Conservation (phyloP, 2,888 invertebrate species). For the Habrosyne pyritoides region DNA sequence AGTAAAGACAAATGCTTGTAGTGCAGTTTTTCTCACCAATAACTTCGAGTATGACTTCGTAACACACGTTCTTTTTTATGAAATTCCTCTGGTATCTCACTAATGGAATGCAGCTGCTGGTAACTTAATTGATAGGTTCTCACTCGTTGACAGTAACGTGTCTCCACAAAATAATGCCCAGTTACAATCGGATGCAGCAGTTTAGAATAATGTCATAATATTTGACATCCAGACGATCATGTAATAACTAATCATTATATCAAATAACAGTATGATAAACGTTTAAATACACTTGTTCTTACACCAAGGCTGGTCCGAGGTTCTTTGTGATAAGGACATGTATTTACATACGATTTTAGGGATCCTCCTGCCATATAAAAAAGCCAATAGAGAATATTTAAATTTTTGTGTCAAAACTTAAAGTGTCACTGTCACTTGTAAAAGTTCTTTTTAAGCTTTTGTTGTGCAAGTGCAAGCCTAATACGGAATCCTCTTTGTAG, state of each 20-base stretch:
- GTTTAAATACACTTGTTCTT: slow-evolving; percentile 37
- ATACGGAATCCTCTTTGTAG: background rate
- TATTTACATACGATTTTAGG: slow-evolving; percentile 11
- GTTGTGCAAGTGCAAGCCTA: too few species aligned
- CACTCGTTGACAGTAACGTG: slow-evolving; percentile 3
- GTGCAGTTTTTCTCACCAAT: too few species aligned
- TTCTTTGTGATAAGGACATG: slow-evolving; percentile 19
- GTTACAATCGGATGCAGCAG: background rate
- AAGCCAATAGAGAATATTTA: background rate
- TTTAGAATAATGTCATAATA: slow-evolving; percentile 2
- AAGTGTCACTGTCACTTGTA: too few species aligned
- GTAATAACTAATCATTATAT: slow-evolving; percentile 49
- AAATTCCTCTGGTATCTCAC: background rate
- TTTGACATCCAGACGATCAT: slow-evolving; percentile 15
- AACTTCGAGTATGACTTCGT: background rate
- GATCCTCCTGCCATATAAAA: slow-evolving; percentile 13
- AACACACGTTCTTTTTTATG: too few species aligned
- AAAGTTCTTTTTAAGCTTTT: too few species aligned
- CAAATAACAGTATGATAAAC: slow-evolving; percentile 50
- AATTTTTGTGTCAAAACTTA: too few species aligned
- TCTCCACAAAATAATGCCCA: background rate
- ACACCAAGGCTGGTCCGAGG: slow-evolving; percentile 33
- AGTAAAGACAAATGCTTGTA: too few species aligned
- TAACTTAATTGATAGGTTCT: slow-evolving; percentile 22
- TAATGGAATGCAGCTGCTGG: background rate